Evolutionary conservation across 2,797 vertebrate genomes (phyloP), one percentile per base, ranked within the genome.

Genomic region (Onychomys leucogaster): DNA sequence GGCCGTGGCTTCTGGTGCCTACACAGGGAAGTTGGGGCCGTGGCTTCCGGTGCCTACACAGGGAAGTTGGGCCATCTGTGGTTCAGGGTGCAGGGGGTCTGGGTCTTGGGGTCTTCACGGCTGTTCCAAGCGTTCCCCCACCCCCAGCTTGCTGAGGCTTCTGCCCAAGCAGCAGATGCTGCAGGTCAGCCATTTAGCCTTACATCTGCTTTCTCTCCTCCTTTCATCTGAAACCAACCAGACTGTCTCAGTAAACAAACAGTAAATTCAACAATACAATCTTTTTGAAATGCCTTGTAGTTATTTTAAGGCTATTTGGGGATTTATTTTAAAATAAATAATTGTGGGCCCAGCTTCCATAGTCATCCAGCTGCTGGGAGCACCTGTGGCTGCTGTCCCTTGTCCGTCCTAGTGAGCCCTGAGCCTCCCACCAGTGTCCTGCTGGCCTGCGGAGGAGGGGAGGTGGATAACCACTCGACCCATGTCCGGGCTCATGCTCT

Each of bases 171-270:
- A 83, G 81, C 96, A 71, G 81, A 96, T 86, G 90, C 96, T 78
- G 65, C 9, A 73, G 94, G 98, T 98, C 97, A 97, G 95, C 97
- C 86, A 96, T 97, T 97, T 97, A 81, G 96, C 84, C 92, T 96
- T 97, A 98, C 97, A 98, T 98, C 98, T 99, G 98, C 90, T 97
- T 98, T 98, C 90, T 95, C 96, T 95, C 90, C 93, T 73, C 63
- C 98, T 98, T 98, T 98, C 97, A 98, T 98, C 98, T 98, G 97
- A 97, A 98, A 98, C 95, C 98, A 95, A 96, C 94, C 96, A 57
- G 97, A 97, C 98, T 96, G 98, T 98, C 95, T 97, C 98, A 77
- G 98, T 98, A 98, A 98, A 98, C 98, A 98, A 98, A 97, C 96
- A 97, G 97, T 98, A 98, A 98, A 98, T 98, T 98, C 97, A 98